phyloP scores from a whole-genome alignment of 2,888 invertebrate genomes.

The Xestia sexstrigata region DNA sequence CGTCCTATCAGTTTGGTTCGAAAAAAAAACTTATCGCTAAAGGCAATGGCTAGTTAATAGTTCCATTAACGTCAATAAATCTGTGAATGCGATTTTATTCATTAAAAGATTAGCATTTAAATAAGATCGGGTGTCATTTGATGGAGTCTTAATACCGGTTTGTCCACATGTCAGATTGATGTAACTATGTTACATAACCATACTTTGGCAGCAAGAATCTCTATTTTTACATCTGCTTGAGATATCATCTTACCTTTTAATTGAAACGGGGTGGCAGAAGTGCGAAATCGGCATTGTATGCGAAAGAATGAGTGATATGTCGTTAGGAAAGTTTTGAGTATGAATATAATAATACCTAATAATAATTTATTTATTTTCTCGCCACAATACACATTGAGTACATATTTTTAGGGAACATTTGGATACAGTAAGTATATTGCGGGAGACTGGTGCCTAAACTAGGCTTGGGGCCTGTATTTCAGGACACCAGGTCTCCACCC shows the following conservation, averaged over 20 bases:
- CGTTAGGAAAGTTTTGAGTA: not conserved
- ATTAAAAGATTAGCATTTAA: slow-evolving; percentile 52
- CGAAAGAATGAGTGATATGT: not conserved
- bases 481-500: too few species aligned
- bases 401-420: too few species aligned
- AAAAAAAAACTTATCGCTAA: not conserved
- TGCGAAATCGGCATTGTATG: not conserved
- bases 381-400: too few species aligned
- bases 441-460: too few species aligned
- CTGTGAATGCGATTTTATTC: slow-evolving; percentile 26
- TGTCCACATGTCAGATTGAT: slow-evolving; percentile 5
- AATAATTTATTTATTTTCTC: too few species aligned
- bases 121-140: slow-evolving; percentile 31
- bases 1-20: not conserved
- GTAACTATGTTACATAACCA: slow-evolving; percentile 4
- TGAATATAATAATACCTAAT: too few species aligned
- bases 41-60: slow-evolving; percentile 3
- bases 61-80: slow-evolving; percentile 34
- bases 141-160: slow-evolving; percentile 19
- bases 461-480: too few species aligned
- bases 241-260: not conserved
- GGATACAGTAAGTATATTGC: too few species aligned
- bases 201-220: not conserved
- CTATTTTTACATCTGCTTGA: not conserved
- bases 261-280: not conserved